Evolutionary conservation across 1,140 invertebrate genomes (phyloP), one percentile per base, ranked within the genome.

Genomic region (Cheumatopsyche charites): DNA sequence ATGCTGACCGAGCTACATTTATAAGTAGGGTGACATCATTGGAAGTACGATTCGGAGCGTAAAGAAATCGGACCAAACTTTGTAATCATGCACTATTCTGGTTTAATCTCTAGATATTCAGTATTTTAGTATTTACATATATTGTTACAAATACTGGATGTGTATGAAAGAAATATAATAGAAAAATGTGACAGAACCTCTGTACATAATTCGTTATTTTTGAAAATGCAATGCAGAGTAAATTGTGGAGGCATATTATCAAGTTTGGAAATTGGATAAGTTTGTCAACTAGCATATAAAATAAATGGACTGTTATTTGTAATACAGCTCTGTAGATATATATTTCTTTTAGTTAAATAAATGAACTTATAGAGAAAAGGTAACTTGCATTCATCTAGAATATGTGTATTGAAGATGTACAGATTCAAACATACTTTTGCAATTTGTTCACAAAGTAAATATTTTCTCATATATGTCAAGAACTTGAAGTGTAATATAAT

Each of bases 11-110:
- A 52, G 6, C 15, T 52, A 52, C 9, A 52, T 17, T 47, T 52
- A 15, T 52, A 52, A 17, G 15, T 52, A 52, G 15, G 19, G 9
- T 52, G 9, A 17, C 55, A 58, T 9, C 21, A 25, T 58, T 25
- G 25, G 17, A 58, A 58, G 55, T 7, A 25, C 12, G 17, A 58
- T 58, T 23, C 23, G 55, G 55, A 58, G 55, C 21, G 55, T 58
- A 58, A 52, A 58, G 55, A 58, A 58, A 58, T n/a, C 25, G 55
- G 55, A 58, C 55, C 55, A 58, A 58, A 58, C 55, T 58, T 58
- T 52, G 7, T 52, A 52, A 58, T 25, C 55, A 58, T 58, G 55
- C 55, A 12, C 12, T 23, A 25, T 23, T 58, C 55, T 58, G 23
- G 23, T 58, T 58, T 58, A 26, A 58, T 17, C 19, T 17, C 1